Base-by-base conservation (phyloP, 1,140 invertebrate species). In the Ceratitis capitata region DNA sequence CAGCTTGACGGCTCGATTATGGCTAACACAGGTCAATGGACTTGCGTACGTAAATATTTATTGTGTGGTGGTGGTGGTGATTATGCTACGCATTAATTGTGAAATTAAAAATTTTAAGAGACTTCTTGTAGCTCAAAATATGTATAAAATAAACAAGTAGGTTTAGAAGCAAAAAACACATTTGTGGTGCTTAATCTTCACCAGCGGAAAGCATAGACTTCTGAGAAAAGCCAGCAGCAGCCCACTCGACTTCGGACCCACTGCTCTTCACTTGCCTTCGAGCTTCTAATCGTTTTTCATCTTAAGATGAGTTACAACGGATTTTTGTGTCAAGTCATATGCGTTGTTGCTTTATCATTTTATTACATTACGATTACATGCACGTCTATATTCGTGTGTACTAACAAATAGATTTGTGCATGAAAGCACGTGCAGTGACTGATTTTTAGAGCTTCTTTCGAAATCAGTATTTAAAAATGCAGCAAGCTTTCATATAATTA, bases 251-350 rank as follows among this genome's bases (percentile, higher is more conserved):
- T 69, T 69, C 39, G 32, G 32, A n/a, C 61, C 9, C 32, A 14
- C 61, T 32, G 5, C 32, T 12, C n/a, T n/a, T n/a, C n/a, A n/a
- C 61, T 35, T 69, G 61, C 19, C 61, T 19, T 39, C 29, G 1
- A n/a, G 6, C 58, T 5, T 35, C 61, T 69, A 35, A 39, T 69
- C 32, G 61, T 69, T 69, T 69, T 16, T 69, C 29, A 69, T 35
- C 29, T 69, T 39, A 35, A 35, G 35, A 14, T 35, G 16, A n/a
- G n/a, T n/a, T 69, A 14, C 29, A 69, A 69, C 32, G 61, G 39
- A 69, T 69, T 69, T 69, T 69, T 69, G 29, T 69, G 61, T 69
- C 32, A 39, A 69, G 32, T 69, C 61, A 69, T 69, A 35, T 39
- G 19, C 19, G 29, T 19, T 39, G 61, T 69, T 69, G 61, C 32